phyloP scores from a whole-genome alignment of 2,888 invertebrate species.

The Gerris lacustris region DNA sequence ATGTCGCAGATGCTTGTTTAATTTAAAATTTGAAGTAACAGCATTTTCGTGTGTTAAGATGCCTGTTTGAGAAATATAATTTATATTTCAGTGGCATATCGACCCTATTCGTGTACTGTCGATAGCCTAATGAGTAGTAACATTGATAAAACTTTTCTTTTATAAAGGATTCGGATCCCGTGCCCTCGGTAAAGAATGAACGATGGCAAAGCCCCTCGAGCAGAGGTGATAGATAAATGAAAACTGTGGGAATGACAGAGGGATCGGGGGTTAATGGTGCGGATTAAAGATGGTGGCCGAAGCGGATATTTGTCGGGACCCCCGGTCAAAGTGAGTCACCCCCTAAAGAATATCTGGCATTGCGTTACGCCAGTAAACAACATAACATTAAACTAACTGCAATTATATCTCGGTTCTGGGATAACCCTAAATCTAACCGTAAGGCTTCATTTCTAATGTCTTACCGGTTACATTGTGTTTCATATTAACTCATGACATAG shows the following conservation, averaged over 20 bases:
- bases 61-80: too few relatives aligned
- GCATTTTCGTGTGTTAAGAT: too few relatives aligned
- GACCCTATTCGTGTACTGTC: too few relatives aligned
- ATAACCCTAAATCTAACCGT: too few relatives aligned
- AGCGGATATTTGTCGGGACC: constrained; percentile 17
- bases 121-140: neutral
- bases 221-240: neutral
- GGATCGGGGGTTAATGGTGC: constrained; percentile 21
- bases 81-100: too few relatives aligned
- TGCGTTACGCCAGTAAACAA: neutral
- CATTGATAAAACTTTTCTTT: neutral
- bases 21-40: too few relatives aligned
- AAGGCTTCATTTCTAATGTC: too few relatives aligned
- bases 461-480: too few relatives aligned
- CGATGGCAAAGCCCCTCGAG: too few relatives aligned
- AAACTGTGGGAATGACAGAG: neutral
- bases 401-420: neutral
- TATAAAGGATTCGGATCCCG: neutral
- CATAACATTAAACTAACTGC: neutral
- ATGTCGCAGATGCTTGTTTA: too few relatives aligned
- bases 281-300: constrained; percentile 25
- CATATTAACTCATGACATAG: too few relatives aligned
- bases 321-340: neutral
- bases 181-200: too few relatives aligned
- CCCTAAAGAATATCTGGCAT: neutral